Percentiles rank a stretch among this genome's conserved stretches.
phyloP scores from a whole-genome alignment of 1,140 invertebrate genomes.

The Periplaneta americana region DNA sequence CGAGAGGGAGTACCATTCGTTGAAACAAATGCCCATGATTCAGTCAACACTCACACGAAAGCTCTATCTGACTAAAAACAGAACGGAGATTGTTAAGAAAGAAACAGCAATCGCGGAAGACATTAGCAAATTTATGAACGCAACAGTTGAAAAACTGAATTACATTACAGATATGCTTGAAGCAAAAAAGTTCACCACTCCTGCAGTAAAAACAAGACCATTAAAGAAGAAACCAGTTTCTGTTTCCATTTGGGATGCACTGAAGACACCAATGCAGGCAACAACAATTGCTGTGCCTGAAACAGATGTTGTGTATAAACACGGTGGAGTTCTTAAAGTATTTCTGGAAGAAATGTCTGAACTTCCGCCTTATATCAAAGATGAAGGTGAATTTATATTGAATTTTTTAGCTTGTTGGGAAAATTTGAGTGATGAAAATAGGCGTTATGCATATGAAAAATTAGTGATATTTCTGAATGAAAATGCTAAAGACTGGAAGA shows the following conservation, averaged over 20 bases:
- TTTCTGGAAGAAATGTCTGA: not conserved
- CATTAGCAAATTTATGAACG: not conserved
- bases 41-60: slow-evolving; percentile 63
- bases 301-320: not conserved
- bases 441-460: not conserved
- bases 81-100: not conserved
- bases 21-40: slow-evolving; percentile 64
- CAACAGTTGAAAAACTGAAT: not conserved
- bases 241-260: not conserved
- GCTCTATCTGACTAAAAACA: slow-evolving; percentile 31
- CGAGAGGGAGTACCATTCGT: slow-evolving; percentile 44
- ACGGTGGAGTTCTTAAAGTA: not conserved
- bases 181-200: not conserved
- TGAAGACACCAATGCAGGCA: not conserved
- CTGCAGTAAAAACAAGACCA: not conserved
- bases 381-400: not conserved
- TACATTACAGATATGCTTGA: not conserved
- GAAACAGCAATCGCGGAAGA: not conserved
- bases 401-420: not conserved
- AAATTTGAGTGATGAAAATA: not conserved
- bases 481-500: not conserved
- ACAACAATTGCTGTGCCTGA: not conserved
- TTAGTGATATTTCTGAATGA: not conserved
- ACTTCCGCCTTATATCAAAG: not conserved
- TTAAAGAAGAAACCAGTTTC: not conserved